A percentile compares a stretch with the other conserved stretches of the same genome.
These are phyloP conservation scores for Dromiciops gliroides DNA, from an alignment of 2,113 vertebrate genomes.

Conservation along the genomic window DNA sequence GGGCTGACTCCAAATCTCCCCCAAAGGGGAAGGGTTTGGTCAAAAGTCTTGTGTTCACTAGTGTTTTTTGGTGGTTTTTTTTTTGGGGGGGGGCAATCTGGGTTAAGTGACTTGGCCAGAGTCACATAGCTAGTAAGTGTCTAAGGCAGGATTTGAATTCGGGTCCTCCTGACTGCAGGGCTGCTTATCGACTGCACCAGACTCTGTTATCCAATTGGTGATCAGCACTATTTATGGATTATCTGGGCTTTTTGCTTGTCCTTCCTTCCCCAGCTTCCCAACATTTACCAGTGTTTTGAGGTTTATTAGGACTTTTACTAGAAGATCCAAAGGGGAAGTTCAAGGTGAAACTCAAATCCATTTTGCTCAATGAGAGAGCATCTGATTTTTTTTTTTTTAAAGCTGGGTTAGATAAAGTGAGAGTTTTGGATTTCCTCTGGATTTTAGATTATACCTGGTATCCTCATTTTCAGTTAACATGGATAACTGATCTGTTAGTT, in stretches of 20 bases:
- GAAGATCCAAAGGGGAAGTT: neutral
- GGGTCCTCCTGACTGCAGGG: no score
- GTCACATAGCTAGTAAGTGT: no score
- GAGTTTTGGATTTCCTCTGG: neutral
- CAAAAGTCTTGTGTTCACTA: no score
- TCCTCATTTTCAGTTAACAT: neutral
- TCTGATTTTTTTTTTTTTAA: neutral
- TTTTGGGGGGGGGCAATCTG: no score
- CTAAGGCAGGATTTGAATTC: no score
- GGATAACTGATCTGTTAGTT: neutral
- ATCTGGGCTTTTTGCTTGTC: neutral
- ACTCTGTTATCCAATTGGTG: neutral
- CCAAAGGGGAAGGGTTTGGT: neutral
- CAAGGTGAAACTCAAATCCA: neutral
- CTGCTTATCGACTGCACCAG: no score
- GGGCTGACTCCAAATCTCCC: neutral
- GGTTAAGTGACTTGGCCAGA: no score
- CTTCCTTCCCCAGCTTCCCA: neutral
- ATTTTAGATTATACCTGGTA: neutral
- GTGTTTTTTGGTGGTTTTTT: no score
- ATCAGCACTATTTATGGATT: neutral
- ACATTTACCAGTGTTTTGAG: neutral
- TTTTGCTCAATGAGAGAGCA: neutral
- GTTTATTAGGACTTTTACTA: no score
- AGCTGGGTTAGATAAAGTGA: neutral